A percentile compares a stretch with the other conserved stretches of the same genome.
These are phyloP conservation scores for Chymomyza costata DNA, from an alignment of 1,140 invertebrate species.

Conservation along the genomic window DNA sequence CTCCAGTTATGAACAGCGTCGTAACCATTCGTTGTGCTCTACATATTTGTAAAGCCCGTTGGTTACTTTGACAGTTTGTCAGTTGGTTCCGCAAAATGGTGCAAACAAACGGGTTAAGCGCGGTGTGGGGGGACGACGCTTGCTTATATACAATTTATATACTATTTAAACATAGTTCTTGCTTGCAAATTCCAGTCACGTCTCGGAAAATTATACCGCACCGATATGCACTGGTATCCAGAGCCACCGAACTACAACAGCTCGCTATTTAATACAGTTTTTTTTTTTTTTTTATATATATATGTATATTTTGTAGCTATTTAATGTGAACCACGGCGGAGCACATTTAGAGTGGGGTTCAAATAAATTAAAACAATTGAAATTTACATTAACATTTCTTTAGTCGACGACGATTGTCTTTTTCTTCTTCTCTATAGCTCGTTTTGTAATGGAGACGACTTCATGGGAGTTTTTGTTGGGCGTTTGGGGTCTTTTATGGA, in stretches of 20 bases:
- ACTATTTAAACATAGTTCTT: too few relatives aligned
- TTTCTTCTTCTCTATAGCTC: conserved; percentile 7
- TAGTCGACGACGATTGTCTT: conserved; percentile 3
- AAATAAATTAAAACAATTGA: conserved; percentile 55
- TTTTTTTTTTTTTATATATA: conserved; percentile 13
- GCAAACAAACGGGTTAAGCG: too few relatives aligned
- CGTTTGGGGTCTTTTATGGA: too few relatives aligned
- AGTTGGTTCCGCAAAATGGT: conserved; percentile 48
- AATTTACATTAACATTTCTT: conserved; percentile 43
- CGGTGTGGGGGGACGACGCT: too few relatives aligned
- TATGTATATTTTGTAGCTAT: conserved; percentile 21
- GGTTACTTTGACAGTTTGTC: too few relatives aligned
- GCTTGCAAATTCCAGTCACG: conserved; percentile 56
- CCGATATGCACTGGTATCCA: conserved; percentile 31
- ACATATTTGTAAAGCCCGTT: conserved; percentile 29
- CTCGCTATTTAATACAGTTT: conserved; percentile 30
- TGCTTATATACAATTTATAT: too few relatives aligned
- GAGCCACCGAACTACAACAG: conserved; percentile 1
- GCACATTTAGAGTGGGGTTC: conserved; percentile 19
- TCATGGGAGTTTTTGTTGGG: too few relatives aligned
- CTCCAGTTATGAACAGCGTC: conserved; percentile 56
- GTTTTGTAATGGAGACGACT: too few relatives aligned
- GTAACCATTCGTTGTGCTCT: conserved; percentile 54
- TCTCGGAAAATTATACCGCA: conserved; percentile 30
- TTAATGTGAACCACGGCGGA: conserved; percentile 30